Conservation (phyloP, 2,888 invertebrate genomes). For the Agrilus cyanescens region DNA sequence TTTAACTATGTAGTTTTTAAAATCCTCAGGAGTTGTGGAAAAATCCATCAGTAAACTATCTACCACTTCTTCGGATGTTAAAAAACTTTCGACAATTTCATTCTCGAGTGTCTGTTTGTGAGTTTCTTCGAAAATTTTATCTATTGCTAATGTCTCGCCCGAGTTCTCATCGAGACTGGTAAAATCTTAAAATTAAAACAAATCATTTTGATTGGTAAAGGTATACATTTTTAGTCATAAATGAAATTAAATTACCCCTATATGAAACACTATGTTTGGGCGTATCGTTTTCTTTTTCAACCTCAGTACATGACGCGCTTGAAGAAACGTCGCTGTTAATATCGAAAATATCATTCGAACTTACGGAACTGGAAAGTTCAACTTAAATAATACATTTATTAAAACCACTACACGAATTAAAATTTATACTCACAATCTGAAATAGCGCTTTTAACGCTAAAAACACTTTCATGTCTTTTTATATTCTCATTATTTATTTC, state of each 20-base stretch:
- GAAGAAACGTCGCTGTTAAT: no score
- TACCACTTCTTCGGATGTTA: conserved; percentile 26
- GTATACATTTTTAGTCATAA: no score
- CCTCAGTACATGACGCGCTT: no score
- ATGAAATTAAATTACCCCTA: no score
- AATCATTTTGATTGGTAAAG: conserved; percentile 20
- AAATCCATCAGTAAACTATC: conserved; percentile 49
- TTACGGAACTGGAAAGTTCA: no score
- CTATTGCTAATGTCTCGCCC: no score
- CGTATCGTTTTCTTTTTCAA: no score
- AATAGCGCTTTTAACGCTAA: conserved; percentile 25
- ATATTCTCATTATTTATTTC: conserved; percentile 24
- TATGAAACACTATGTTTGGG: no score
- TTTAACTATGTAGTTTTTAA: conserved; percentile 40
- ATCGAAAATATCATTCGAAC: no score
- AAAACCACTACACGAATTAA: neutral
- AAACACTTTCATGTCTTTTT: conserved; percentile 27
- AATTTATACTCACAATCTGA: conserved; percentile 24
- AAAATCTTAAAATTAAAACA: no score
- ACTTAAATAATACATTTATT: no score
- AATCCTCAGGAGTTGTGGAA: conserved; percentile 43
- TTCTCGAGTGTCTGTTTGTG: no score
- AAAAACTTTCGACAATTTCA: conserved; percentile 10
- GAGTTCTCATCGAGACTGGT: conserved; percentile 22
- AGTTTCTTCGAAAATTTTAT: conserved; percentile 11